These are phyloP conservation scores for Heteromurus nitidus DNA, from an alignment of 2,888 invertebrate genomes.

Conservation along the genomic window DNA sequence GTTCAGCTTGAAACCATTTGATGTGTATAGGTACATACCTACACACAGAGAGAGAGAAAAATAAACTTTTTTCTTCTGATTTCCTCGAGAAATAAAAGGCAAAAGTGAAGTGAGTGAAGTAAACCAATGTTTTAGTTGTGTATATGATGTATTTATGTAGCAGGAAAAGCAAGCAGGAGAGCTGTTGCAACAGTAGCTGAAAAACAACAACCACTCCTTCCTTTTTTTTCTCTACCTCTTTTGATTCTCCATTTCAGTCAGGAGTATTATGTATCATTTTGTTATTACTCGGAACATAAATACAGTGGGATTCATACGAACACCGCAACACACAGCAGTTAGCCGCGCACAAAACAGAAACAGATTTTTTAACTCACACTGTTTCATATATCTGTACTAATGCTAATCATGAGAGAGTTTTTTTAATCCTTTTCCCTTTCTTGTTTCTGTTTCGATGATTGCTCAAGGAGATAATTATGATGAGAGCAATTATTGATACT, in stretches of 20 bases:
- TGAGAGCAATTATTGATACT: conserved; percentile 53
- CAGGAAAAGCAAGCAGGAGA: conserved; percentile 26
- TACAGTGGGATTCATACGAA: no score
- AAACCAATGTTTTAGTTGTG: conserved; percentile 49
- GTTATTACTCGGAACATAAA: no score
- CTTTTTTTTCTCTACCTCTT: conserved; percentile 34
- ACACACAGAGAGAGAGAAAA: not conserved
- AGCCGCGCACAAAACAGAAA: not conserved
- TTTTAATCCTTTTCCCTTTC: conserved; percentile 33
- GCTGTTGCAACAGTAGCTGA: conserved; percentile 36
- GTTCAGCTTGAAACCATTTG: conserved; percentile 28
- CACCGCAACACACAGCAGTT: no score
- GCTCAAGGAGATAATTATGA: conserved; percentile 59
- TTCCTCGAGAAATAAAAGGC: conserved; percentile 19
- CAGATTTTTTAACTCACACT: not conserved
- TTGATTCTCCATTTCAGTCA: conserved; percentile 21
- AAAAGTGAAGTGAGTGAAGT: conserved; percentile 26
- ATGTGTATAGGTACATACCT: conserved; percentile 12
- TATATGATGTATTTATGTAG: conserved; percentile 50
- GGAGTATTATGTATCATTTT: conserved; percentile 56
- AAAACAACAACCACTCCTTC: conserved; percentile 62
- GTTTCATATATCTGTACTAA: not conserved
- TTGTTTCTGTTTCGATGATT: conserved; percentile 37
- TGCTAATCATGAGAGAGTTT: conserved; percentile 5
- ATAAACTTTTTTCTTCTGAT: conserved; percentile 41